Evolutionary conservation across 2,113 vertebrate genomes (phyloP).

Genomic region (Saiga tatarica): DNA sequence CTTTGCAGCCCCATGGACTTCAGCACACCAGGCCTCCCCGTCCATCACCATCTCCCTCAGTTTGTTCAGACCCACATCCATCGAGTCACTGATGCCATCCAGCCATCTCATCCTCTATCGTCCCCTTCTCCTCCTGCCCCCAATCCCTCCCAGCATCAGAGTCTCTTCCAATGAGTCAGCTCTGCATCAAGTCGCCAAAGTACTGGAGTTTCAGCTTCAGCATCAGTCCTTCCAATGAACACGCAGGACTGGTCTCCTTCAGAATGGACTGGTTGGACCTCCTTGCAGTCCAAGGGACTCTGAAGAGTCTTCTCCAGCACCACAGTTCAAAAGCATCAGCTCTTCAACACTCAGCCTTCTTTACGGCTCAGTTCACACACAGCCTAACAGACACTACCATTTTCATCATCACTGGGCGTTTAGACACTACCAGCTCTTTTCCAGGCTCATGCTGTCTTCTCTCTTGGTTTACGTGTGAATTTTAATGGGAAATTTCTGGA

Average conservation of each 20-base stretch:
- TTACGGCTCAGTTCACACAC: not conserved
- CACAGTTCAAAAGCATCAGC: not conserved
- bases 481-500: not conserved
- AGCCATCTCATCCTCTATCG: not conserved
- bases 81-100: accelerated
- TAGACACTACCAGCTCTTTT: not conserved
- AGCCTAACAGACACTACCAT: not conserved
- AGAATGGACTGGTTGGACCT: not conserved
- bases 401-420: not conserved
- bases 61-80: not conserved
- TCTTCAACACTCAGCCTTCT: accelerated
- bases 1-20: not conserved
- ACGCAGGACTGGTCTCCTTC: not conserved
- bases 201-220: not conserved
- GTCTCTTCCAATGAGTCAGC: not conserved
- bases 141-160: not conserved
- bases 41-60: not conserved
- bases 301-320: not conserved
- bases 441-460: not conserved
- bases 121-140: not conserved
- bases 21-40: not conserved
- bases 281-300: not conserved
- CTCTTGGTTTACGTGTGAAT: not conserved
- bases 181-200: not conserved
- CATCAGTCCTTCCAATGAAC: not conserved